Base-by-base conservation (phyloP, 2,888 invertebrate genomes). In the Eupithecia abbreviata region DNA sequence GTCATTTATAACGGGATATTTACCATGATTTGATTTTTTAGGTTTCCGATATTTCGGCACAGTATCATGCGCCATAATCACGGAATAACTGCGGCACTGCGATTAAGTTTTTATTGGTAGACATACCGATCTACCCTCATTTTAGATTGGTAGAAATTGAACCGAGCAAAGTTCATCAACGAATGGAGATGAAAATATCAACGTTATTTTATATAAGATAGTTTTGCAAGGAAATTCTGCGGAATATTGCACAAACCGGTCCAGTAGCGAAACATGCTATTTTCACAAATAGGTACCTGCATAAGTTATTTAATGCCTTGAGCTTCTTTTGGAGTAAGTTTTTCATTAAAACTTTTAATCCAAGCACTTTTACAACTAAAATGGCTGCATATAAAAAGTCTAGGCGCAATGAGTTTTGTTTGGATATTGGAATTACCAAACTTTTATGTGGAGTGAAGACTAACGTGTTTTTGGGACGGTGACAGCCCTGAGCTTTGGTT, bases 401-500 rank as follows among this genome's bases (percentile, higher is more conserved):
- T 58, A 58, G 58, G 58, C 58, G 10, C 4, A 10, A 58, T 58
- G 51, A 49, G 30, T 66, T 66, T 66, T 66, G 66, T 62, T n/a
- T 58, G 58, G 58, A 58, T 58, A 30, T 30, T 62, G 30, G 12
- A 12, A 62, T n/a, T 3, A 15, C n/a, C 12, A 10, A 62, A 62
- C 4, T 30, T 62, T 58, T 62, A 2, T 62, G 58, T 30, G 10
- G 30, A 62, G 62, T 30, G 30, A 62, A 58, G 12, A 30, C 62
- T 30, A 62, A 62, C 12, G n/a, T 58, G 18, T 18, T 62, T 45
- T 68, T 15, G 42, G 18, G 18, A 58, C 10, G 6, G 69, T 67
- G 76, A 3, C 71, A 78, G 74, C 78, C 78, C 74, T 74, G 74
- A 55, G 49, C n/a, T 30, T 68, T 68, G 41, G 10, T 13, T 41